These are phyloP conservation scores for Calliopum simillimum DNA, from an alignment of 2,888 invertebrate genomes.

Conservation along the genomic window DNA sequence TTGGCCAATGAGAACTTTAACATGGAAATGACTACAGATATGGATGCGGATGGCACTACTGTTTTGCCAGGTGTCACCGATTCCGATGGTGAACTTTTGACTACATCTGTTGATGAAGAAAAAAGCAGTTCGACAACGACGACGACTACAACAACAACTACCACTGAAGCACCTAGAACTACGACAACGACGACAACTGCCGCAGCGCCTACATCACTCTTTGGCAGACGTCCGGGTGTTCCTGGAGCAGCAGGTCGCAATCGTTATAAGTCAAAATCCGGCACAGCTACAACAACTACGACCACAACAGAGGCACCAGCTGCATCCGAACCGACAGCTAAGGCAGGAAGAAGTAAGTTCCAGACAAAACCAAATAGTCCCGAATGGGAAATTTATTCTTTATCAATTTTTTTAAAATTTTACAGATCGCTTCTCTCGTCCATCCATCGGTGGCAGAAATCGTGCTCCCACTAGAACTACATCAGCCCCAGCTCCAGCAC, in stretches of 20 bases:
- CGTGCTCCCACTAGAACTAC: slow-evolving; percentile 58
- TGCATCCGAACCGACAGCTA: slow-evolving; percentile 56
- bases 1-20: slow-evolving; percentile 75
- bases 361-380: not conserved
- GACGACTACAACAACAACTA: slow-evolving; percentile 68
- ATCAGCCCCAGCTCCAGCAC: slow-evolving; percentile 51
- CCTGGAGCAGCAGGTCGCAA: slow-evolving; percentile 61
- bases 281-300: slow-evolving; percentile 68
- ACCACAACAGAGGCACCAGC: slow-evolving; percentile 68
- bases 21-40: slow-evolving; percentile 67
- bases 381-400: not conserved
- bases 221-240: slow-evolving; percentile 57
- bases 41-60: slow-evolving; percentile 58
- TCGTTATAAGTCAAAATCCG: slow-evolving; percentile 61
- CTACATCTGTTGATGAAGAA: slow-evolving; percentile 62
- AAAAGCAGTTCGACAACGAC: slow-evolving; percentile 72
- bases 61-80: slow-evolving; percentile 61
- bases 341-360: slow-evolving; percentile 60
- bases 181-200: slow-evolving; percentile 70
- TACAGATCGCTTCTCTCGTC: slow-evolving; percentile 65
- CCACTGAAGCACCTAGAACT: slow-evolving; percentile 72
- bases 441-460: slow-evolving; percentile 63
- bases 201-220: slow-evolving; percentile 59
- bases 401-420: slow-evolving; percentile 6
- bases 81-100: slow-evolving; percentile 57